Conservation (phyloP, 2,888 invertebrate genomes). For the Dromius quadrimaculatus region DNA sequence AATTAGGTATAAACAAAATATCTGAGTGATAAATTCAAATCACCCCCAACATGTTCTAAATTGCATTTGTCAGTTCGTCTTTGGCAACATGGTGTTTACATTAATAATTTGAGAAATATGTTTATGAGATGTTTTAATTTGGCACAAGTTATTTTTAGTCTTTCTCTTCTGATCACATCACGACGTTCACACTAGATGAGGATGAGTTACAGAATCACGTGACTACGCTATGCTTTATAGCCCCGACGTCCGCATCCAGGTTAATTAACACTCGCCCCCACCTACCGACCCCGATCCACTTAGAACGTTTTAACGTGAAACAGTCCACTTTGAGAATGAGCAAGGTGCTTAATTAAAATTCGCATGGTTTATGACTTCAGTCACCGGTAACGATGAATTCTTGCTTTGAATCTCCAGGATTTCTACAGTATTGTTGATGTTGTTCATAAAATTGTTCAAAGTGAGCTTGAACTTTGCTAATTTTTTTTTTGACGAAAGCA, state of each 20-base stretch:
- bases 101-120: constrained; percentile 45
- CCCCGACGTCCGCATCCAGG: neutral
- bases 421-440: neutral
- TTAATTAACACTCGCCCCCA: constrained; percentile 15
- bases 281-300: neutral
- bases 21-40: constrained; percentile 16
- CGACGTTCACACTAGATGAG: neutral
- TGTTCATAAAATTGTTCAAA: no score
- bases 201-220: neutral
- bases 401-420: constrained; percentile 23
- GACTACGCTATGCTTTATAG: constrained; percentile 10
- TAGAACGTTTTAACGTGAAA: constrained; percentile 38
- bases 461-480: no score
- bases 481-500: no score
- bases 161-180: constrained; percentile 16
- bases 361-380: constrained; percentile 41
- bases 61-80: constrained; percentile 5
- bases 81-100: constrained; percentile 30
- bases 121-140: constrained; percentile 46
- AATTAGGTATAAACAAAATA: constrained; percentile 20
- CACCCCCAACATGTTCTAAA: constrained; percentile 4
- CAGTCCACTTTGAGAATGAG: constrained; percentile 31
- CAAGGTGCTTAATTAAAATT: constrained; percentile 43
- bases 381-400: neutral
- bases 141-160: constrained; percentile 43